phyloP scores from a whole-genome alignment of 2,797 vertebrate genomes.

The Takifugu ocellatus region DNA sequence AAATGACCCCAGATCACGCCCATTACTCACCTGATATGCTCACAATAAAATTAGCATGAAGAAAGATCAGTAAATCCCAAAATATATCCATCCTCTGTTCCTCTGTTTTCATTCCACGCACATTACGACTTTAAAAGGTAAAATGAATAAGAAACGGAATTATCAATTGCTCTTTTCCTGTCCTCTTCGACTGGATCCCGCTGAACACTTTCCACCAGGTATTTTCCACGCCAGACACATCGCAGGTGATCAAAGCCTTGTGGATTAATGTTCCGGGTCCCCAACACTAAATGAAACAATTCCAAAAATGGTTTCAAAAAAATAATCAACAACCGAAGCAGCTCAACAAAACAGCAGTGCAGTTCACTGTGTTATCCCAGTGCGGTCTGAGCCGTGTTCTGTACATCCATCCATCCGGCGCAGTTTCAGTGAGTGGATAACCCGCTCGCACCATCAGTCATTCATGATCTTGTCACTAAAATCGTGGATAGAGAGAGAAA shows the following conservation, averaged over 20 bases:
- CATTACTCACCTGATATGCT: constrained; percentile 1
- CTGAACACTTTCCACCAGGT: constrained; percentile 2
- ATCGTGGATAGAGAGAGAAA: background rate
- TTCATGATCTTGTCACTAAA: background rate
- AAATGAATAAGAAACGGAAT: background rate
- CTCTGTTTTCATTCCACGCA: constrained; percentile 1
- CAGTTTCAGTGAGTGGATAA: background rate
- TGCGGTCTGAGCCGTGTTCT: background rate
- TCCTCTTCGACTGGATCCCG: background rate
- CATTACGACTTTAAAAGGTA: background rate
- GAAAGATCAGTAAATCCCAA: constrained; percentile 1
- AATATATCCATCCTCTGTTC: constrained; percentile 1
- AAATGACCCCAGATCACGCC: background rate
- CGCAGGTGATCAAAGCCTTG: background rate
- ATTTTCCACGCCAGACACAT: constrained; percentile 1
- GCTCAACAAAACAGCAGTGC: background rate
- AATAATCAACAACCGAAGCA: background rate
- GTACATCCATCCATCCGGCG: background rate
- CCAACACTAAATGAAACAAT: background rate
- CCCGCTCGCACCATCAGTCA: background rate
- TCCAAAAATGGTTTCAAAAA: background rate
- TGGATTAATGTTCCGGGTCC: background rate
- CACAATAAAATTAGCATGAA: constrained; percentile 2
- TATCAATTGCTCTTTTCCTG: background rate
- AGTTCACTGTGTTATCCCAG: background rate